phyloP scores from a whole-genome alignment of 1,140 invertebrate species.

The Cydia fagiglandana region DNA sequence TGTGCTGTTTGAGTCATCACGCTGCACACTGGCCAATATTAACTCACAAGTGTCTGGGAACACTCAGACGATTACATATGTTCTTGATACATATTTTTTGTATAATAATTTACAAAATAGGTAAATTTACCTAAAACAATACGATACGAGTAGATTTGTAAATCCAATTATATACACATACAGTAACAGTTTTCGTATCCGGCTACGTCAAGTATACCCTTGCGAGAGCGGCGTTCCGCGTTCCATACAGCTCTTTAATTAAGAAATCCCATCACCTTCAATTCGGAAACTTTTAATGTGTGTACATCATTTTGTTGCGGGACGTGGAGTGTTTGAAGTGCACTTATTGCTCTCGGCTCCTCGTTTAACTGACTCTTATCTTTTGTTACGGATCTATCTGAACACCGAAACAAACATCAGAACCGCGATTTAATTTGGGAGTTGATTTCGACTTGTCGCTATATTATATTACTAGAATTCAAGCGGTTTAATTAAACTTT shows the following conservation, averaged over 20 bases:
- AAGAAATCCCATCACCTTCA: conserved; percentile 61
- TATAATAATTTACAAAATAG: background rate
- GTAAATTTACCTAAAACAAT: background rate
- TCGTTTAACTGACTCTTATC: conserved; percentile 59
- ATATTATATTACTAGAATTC: background rate
- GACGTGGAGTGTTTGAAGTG: conserved; percentile 57
- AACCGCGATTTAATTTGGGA: conserved; percentile 58
- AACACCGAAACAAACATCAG: conserved; percentile 64
- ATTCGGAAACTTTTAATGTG: conserved; percentile 74
- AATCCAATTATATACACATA: background rate
- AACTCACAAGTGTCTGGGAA: conserved; percentile 11
- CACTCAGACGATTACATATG: background rate
- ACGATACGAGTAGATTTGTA: background rate
- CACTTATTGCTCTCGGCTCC: conserved; percentile 57
- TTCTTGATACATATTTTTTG: background rate
- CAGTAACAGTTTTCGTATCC: background rate
- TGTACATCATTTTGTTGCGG: conserved; percentile 63
- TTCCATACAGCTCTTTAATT: conserved; percentile 54
- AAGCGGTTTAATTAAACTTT: conserved; percentile 36
- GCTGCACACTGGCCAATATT: conserved; percentile 2
- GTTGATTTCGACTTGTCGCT: conserved; percentile 34
- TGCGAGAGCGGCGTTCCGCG: conserved; percentile 36
- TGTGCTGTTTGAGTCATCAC: conserved; percentile 23
- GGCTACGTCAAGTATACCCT: background rate
- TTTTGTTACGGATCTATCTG: conserved; percentile 61